Evolutionary conservation across 2,888 invertebrate species (phyloP), one percentile per base, ranked within the genome.

Genomic region (Chalcis sispes): DNA sequence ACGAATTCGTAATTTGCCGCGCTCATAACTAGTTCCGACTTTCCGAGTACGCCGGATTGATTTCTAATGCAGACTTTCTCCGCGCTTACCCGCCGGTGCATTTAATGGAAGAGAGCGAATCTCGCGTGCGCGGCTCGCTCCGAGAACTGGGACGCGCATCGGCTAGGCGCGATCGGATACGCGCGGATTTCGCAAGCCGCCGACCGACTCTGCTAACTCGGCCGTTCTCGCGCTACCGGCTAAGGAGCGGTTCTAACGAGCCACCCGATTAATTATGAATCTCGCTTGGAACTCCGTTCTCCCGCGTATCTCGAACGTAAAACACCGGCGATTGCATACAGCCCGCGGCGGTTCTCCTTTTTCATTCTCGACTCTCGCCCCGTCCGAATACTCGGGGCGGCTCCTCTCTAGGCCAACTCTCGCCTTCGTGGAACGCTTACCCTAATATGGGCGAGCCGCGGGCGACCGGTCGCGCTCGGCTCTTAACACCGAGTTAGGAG

Each of bases 381-480:
- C 4, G 18, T 4, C 50, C 50, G 50, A 65, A 54, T 29, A 29
- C 52, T 4, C 79, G 74, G 54, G 20, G 75, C 72, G 75, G 79
- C 78, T 75, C 75, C 79, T 76, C 76, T 73, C 67, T 59, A 75
- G 76, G 50, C 76, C 62, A 71, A 29, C 71, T 62, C 72, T 71
- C 58, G 79, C 2, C 61, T 48, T 7, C 8, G n/a, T n/a, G 40
- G 82, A 82, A 83, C 83, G 85, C 83, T 82, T 81, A 79, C 76
- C 87, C 86, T 83, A 86, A 86, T 87, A 87, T 81, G 86, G 87
- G 74, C 36, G 52, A 46, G 50, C 40, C 18, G 72, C 32, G 77
- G 81, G 79, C 66, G 71, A 71, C 78, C 65, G 79, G 62, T 69
- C 32, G 29, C 23, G 66, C n/a, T 5, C 50, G 58, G 72, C 23